These are phyloP conservation scores for Pachyseris speciosa DNA, from an alignment of 64 coral and sea anemone genomes.

Conservation along the genomic window DNA sequence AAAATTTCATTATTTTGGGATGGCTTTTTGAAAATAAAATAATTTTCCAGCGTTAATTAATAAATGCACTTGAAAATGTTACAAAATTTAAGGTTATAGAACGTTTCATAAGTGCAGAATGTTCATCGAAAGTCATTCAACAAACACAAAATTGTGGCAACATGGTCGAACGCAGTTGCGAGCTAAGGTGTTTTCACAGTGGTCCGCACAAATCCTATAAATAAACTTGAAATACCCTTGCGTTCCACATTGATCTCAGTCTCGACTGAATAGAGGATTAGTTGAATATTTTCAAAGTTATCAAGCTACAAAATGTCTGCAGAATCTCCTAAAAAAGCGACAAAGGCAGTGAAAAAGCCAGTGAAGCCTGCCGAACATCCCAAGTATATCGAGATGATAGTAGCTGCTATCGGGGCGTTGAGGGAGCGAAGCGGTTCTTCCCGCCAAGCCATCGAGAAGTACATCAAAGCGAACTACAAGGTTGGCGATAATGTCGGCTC, in stretches of 20 bases:
- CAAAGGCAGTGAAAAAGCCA: background rate
- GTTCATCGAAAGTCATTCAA: background rate
- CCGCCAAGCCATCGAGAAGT: conserved; percentile 9
- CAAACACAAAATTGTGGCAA: background rate
- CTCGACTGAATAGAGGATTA: background rate
- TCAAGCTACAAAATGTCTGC: background rate
- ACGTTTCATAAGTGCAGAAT: background rate
- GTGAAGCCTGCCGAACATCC: background rate
- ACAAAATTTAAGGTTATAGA: background rate
- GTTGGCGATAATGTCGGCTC: background rate
- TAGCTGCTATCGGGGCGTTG: background rate
- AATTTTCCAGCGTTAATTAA: background rate
- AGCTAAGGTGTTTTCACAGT: background rate
- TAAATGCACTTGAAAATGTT: background rate
- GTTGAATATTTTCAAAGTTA: background rate
- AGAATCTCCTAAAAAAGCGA: background rate
- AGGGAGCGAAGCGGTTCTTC: background rate
- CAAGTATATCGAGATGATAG: conserved; percentile 8
- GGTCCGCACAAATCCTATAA: background rate
- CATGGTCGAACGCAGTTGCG: background rate
- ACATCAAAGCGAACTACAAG: conserved; percentile 21
- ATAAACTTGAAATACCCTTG: no score
- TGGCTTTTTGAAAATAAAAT: background rate
- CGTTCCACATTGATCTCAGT: no score
- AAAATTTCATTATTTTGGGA: background rate